Evolutionary conservation across 1,140 invertebrate genomes (phyloP), one percentile per base, ranked within the genome.

Genomic region (Lepidurus couesii): DNA sequence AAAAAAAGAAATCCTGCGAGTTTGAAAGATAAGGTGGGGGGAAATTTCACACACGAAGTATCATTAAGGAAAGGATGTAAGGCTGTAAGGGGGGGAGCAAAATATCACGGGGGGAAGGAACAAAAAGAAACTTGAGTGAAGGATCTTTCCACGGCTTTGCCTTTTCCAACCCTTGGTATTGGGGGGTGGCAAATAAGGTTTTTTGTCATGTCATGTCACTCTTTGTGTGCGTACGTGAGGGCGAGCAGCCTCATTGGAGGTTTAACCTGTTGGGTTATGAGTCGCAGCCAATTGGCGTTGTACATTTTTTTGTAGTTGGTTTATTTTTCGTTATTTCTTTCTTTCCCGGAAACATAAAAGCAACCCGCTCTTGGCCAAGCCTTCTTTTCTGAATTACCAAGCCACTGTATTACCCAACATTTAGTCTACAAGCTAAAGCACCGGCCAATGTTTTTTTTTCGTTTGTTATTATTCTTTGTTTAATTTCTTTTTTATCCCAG

Each of bases 131-230:
- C 16, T 13, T 65, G 53, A n/a, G 16, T 65, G 21, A 65, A 21
- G 53, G 21, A 65, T 65, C 53, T 65, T 65, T 65, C 53, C 53
- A 65, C 53, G 53, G 53, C 53, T 65, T 65, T 65, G 53, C 53
- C 53, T 65, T 65, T 65, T 65, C 53, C 53, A 65, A 65, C 53
- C 53, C 53, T 65, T 65, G 53, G 53, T 65, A 65, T 65, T 65
- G 53, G 53, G 53, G 47, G 53, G 53, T 65, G 53, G 53, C 53
- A 65, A 65, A 65, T 65, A 65, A 65, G 53, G 53, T 65, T 65
- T 65, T 65, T 65, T 65, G 53, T 65, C 53, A 65, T 53, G 47
- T 53, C 47, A 53, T 65, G 53, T 65, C 53, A 65, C 53, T 65
- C 53, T 65, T 65, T 65, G 53, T 65, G 53, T 65, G 53, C 53